phyloP scores from a whole-genome alignment of 2,113 vertebrate genomes.

The Siniperca knerii region DNA sequence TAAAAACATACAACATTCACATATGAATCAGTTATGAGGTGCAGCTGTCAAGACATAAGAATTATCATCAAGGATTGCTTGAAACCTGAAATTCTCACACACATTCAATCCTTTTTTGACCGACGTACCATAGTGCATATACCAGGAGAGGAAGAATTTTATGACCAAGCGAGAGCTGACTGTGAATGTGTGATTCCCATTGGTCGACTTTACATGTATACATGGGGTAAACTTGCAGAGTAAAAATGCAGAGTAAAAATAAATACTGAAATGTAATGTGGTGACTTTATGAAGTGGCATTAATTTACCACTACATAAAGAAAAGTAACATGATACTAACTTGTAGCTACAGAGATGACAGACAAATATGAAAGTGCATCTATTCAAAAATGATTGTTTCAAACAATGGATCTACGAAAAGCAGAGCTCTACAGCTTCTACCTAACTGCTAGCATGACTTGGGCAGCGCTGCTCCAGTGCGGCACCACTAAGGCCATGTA shows the following conservation, averaged over 20 bases:
- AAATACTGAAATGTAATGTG: conserved; percentile 31
- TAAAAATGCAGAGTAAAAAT: background rate
- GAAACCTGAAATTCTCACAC: conserved; percentile 31
- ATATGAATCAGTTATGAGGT: conserved; percentile 13
- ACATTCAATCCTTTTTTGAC: conserved; percentile 27
- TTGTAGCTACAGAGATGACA: conserved; percentile 23
- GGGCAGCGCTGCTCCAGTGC: conserved; percentile 40
- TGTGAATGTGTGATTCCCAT: background rate
- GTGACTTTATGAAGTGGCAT: conserved; percentile 43
- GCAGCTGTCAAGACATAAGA: conserved; percentile 5
- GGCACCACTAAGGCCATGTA: conserved; percentile 69
- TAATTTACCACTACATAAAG: conserved; percentile 34
- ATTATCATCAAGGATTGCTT: background rate
- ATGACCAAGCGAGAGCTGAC: conserved; percentile 19
- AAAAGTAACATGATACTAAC: background rate
- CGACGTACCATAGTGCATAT: background rate
- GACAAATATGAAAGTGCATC: conserved; percentile 7
- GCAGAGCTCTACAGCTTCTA: conserved; percentile 25
- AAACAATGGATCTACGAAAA: conserved; percentile 17
- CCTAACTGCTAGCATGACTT: conserved; percentile 49
- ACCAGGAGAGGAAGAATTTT: background rate
- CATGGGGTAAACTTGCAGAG: background rate
- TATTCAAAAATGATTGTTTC: background rate
- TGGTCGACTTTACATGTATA: background rate
- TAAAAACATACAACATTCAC: conserved; percentile 27